Percentiles rank a stretch among this genome's conserved stretches.
phyloP scores from a whole-genome alignment of 1,140 invertebrate species.

The Portunus trituberculatus region DNA sequence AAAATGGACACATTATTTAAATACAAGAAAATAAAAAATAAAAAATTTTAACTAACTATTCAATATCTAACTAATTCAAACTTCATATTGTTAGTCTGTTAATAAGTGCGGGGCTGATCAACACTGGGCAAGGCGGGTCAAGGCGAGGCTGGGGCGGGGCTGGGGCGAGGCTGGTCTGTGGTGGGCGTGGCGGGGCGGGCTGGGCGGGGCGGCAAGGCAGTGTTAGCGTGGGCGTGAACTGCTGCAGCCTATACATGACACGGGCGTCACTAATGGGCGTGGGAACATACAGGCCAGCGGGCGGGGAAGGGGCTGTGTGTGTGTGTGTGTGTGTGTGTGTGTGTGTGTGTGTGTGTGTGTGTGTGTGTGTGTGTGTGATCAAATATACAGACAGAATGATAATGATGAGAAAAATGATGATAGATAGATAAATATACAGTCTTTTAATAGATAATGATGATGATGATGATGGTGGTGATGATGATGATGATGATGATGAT shows the following conservation, averaged over 20 bases:
- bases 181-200: not conserved
- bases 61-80: no score
- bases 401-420: no score
- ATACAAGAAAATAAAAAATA: no score
- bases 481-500: not conserved
- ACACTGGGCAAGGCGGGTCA: not conserved
- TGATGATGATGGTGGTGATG: no score
- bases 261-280: not conserved
- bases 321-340: constrained; percentile 27
- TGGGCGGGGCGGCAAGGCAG: not conserved
- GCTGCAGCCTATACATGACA: no score
- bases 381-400: no score
- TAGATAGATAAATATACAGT: no score
- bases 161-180: not conserved
- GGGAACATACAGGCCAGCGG: not conserved
- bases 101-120: not conserved
- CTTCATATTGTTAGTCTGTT: not conserved
- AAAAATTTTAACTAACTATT: no score
- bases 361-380: not conserved
- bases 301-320: not conserved
- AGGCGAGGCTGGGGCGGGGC: not conserved
- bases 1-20: no score
- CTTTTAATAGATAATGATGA: no score
- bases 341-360: constrained; percentile 47
- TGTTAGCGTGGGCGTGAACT: no score